phyloP scores from a whole-genome alignment of 2,113 vertebrate species.

The Ailurus styani region DNA sequence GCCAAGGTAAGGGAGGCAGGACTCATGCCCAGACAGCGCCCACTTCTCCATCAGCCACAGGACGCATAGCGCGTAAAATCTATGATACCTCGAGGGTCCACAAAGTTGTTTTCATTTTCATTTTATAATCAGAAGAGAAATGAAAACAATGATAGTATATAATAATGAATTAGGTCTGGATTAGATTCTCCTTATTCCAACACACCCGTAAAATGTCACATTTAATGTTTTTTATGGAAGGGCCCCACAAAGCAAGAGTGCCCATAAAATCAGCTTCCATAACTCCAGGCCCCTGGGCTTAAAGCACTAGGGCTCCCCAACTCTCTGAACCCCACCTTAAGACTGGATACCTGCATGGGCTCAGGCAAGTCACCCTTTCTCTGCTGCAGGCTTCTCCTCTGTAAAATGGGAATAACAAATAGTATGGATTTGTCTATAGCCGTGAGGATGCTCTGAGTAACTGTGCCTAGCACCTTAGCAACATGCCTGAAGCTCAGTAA shows the following conservation, averaged over 20 bases:
- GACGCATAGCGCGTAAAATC: rapidly evolving
- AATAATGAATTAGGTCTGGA: neutral
- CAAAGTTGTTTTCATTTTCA: neutral
- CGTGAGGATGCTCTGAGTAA: rapidly evolving
- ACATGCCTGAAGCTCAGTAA: rapidly evolving
- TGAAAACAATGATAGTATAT: neutral
- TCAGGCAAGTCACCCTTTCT: neutral
- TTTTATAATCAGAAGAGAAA: neutral
- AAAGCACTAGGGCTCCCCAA: neutral
- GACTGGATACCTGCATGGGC: neutral
- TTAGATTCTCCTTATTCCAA: neutral
- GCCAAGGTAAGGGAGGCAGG: neutral
- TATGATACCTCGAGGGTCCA: neutral
- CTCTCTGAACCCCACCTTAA: neutral
- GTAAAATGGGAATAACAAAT: neutral
- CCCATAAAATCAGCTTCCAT: neutral
- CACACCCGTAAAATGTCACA: neutral
- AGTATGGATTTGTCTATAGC: neutral
- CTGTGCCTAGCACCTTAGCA: neutral
- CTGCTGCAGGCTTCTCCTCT: neutral
- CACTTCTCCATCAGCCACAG: neutral
- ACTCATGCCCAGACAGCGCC: rapidly evolving
- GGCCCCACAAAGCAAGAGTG: neutral
- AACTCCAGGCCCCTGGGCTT: neutral
- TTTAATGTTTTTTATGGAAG: neutral